Evolutionary conservation across 2,113 vertebrate genomes (phyloP).

Genomic region (Rissa tridactyla): DNA sequence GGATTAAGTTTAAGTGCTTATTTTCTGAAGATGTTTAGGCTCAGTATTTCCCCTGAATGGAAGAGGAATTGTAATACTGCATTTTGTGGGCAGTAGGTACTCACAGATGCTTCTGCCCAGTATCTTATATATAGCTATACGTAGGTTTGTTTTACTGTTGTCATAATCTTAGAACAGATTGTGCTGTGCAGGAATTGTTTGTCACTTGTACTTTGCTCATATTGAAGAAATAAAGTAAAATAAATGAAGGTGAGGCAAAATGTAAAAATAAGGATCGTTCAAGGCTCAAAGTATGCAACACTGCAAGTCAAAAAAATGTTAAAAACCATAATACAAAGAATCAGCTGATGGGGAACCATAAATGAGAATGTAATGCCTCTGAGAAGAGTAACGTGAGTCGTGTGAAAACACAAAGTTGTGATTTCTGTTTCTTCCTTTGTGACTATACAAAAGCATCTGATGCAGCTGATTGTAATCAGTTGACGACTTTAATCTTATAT

Average conservation of each 20-base stretch:
- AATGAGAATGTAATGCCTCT: background rate
- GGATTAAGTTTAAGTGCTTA: background rate
- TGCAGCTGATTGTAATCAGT: slow-evolving; percentile 44
- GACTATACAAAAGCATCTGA: background rate
- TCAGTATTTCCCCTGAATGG: background rate
- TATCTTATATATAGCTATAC: background rate
- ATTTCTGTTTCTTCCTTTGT: background rate
- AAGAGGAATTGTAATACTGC: background rate
- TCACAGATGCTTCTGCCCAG: background rate
- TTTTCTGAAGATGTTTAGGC: background rate
- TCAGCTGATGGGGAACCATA: background rate
- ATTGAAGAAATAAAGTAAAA: background rate
- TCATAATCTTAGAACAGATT: background rate
- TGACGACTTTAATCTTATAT: slow-evolving; percentile 37
- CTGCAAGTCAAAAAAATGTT: background rate
- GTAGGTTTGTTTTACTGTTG: background rate
- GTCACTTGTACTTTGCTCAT: background rate
- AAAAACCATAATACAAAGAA: background rate
- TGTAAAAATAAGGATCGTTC: background rate
- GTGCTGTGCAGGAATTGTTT: background rate
- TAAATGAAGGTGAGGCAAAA: background rate
- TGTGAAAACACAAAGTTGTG: background rate
- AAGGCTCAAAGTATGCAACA: background rate
- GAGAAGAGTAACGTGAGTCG: background rate
- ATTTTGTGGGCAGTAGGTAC: background rate